phyloP scores from a whole-genome alignment of 2,888 invertebrate genomes.

The Agrotis ipsilon region DNA sequence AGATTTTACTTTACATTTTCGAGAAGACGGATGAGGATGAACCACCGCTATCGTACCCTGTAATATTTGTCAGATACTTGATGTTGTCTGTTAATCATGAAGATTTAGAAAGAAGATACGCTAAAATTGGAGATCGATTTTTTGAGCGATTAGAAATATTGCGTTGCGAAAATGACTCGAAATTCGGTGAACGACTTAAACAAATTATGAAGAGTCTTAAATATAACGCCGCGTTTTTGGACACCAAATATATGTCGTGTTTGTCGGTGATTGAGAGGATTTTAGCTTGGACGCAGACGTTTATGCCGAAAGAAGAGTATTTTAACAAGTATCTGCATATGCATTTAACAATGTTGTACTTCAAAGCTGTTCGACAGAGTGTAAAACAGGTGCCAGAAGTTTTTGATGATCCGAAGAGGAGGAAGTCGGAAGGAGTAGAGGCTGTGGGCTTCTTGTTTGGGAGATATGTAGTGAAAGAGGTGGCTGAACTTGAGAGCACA shows the following conservation, averaged over 20 bases:
- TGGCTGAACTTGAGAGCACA: too few species aligned
- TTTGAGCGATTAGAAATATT: slow-evolving; percentile 64
- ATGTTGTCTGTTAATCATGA: slow-evolving; percentile 69
- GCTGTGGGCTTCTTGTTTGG: too few species aligned
- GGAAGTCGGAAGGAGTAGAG: neutral
- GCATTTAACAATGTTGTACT: slow-evolving; percentile 79
- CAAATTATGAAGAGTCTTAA: slow-evolving; percentile 68
- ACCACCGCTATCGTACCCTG: slow-evolving; percentile 59
- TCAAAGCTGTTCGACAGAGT: slow-evolving; percentile 72
- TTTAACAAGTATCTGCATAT: slow-evolving; percentile 70
- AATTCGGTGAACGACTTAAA: slow-evolving; percentile 47
- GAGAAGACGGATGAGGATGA: slow-evolving; percentile 50
- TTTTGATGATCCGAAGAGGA: too few species aligned
- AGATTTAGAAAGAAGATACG: slow-evolving; percentile 64
- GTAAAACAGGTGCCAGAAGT: too few species aligned
- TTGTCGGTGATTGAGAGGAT: slow-evolving; percentile 73
- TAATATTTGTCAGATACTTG: slow-evolving; percentile 75
- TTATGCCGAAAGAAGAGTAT: slow-evolving; percentile 72
- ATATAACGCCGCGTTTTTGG: slow-evolving; percentile 74
- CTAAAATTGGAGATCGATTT: slow-evolving; percentile 68
- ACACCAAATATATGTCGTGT: slow-evolving; percentile 68
- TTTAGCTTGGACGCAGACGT: slow-evolving; percentile 66
- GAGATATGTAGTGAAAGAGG: too few species aligned
- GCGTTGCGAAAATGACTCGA: slow-evolving; percentile 9
- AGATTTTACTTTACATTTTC: slow-evolving; percentile 60